These are phyloP conservation scores for Etheostoma nigrum DNA, from an alignment of 2,797 vertebrate species.

Conservation along the genomic window DNA sequence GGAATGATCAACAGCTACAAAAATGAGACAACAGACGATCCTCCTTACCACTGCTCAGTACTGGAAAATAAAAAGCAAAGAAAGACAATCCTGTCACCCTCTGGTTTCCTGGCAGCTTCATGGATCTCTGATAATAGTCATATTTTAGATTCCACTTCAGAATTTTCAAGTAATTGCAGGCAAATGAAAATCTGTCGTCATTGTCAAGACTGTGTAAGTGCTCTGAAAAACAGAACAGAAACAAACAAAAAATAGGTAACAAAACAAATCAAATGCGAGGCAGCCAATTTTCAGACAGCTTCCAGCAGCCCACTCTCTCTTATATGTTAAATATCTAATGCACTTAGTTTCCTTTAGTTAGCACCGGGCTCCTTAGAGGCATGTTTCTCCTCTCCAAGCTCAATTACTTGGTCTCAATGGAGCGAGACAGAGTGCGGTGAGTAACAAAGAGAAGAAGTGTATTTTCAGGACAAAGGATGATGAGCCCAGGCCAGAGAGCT, in stretches of 20 bases:
- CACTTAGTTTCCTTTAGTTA: conserved; percentile 74
- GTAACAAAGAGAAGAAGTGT: conserved; percentile 66
- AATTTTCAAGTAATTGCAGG: conserved; percentile 55
- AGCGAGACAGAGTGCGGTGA: conserved; percentile 60
- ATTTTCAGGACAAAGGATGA: conserved; percentile 64
- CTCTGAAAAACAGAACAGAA: conserved; percentile 39
- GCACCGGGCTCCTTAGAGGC: conserved; percentile 76
- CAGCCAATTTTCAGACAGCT: conserved; percentile 48
- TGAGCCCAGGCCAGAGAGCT: conserved; percentile 40
- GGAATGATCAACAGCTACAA: not conserved
- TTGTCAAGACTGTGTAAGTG: conserved; percentile 47
- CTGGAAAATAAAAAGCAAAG: conserved; percentile 12
- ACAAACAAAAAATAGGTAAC: conserved; percentile 40
- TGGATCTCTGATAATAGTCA: conserved; percentile 23
- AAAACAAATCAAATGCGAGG: conserved; percentile 58
- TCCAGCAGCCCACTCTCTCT: conserved; percentile 53
- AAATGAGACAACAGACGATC: not conserved
- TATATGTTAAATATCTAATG: conserved; percentile 71
- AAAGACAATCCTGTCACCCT: not conserved
- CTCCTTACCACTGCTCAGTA: not conserved
- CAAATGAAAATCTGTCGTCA: conserved; percentile 70
- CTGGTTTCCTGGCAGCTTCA: conserved; percentile 2
- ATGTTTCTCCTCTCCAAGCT: conserved; percentile 70
- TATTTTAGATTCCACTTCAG: conserved; percentile 32
- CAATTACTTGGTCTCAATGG: conserved; percentile 74